Evolutionary conservation across 1,140 invertebrate species (phyloP).

Genomic region (Calycopis cecrops): DNA sequence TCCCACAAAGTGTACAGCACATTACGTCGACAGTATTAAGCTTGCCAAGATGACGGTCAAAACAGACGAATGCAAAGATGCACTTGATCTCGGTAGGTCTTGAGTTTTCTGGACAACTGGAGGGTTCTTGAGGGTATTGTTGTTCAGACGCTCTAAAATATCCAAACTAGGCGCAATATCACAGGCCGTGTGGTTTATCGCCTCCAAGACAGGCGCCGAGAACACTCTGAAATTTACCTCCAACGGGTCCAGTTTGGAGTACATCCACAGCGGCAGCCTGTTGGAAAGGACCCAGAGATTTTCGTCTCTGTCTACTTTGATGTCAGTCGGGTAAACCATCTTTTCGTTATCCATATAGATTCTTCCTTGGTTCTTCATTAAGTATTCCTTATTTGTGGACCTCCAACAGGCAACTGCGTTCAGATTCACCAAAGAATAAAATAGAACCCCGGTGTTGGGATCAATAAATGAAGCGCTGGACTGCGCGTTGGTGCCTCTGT

Average conservation of each 20-base stretch:
- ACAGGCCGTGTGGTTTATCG: slow-evolving; percentile 82
- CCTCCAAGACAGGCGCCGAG: slow-evolving; percentile 78
- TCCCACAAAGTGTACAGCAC: too few species aligned
- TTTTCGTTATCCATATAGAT: slow-evolving; percentile 82
- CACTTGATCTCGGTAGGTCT: too few species aligned
- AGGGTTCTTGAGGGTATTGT: too few species aligned
- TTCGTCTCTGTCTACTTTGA: slow-evolving; percentile 83
- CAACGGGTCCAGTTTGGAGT: slow-evolving; percentile 77
- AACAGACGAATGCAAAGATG: too few species aligned
- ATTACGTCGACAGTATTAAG: too few species aligned
- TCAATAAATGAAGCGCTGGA: slow-evolving; percentile 85
- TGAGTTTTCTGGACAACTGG: too few species aligned
- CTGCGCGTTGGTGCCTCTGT: slow-evolving; percentile 82
- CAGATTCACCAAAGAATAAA: slow-evolving; percentile 84
- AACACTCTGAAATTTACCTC: slow-evolving; percentile 86
- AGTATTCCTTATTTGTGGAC: slow-evolving; percentile 79
- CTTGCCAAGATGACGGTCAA: too few species aligned
- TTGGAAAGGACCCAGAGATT: slow-evolving; percentile 86
- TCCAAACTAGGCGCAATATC: slow-evolving; percentile 36
- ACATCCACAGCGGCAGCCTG: slow-evolving; percentile 82
- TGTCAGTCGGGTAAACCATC: slow-evolving; percentile 86
- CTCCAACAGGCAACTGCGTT: slow-evolving; percentile 88
- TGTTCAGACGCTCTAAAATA: too few species aligned
- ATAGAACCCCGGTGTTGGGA: slow-evolving; percentile 81
- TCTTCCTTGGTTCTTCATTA: slow-evolving; percentile 79